phyloP scores from a whole-genome alignment of 2,113 vertebrate genomes.

The Gambusia affinis region DNA sequence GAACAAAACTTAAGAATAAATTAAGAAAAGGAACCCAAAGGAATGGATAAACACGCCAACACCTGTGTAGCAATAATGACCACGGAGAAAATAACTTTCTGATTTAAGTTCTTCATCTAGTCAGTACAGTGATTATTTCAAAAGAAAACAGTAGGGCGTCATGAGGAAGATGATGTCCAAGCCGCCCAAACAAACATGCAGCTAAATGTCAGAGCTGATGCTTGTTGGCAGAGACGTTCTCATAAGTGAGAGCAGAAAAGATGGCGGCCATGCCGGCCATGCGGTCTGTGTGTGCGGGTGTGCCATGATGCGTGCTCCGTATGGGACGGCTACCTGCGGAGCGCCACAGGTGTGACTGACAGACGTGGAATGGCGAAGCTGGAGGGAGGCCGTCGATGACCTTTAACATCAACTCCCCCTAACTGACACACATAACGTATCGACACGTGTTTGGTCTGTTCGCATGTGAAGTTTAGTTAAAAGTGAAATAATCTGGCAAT shows the following conservation, averaged over 20 bases:
- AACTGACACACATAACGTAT: constrained; percentile 11
- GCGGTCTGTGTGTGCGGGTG: constrained; percentile 7
- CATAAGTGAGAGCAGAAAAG: constrained; percentile 19
- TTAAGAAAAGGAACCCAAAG: too few relatives aligned
- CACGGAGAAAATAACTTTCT: too few relatives aligned
- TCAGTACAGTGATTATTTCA: neutral
- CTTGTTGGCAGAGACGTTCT: constrained; percentile 8
- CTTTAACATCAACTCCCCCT: constrained; percentile 49
- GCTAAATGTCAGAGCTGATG: constrained; percentile 37
- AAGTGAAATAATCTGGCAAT: too few relatives aligned
- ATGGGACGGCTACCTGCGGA: constrained; percentile 42
- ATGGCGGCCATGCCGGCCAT: neutral
- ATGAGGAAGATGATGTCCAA: neutral
- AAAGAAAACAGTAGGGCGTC: neutral
- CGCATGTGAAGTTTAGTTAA: neutral
- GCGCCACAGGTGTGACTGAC: constrained; percentile 60
- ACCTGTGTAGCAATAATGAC: too few relatives aligned
- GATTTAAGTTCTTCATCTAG: too few relatives aligned
- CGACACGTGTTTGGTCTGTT: neutral
- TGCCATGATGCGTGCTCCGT: constrained; percentile 19
- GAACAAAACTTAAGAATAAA: too few relatives aligned
- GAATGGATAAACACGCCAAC: too few relatives aligned
- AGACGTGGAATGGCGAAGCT: constrained; percentile 49
- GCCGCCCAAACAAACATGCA: constrained; percentile 19
- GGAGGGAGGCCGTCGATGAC: constrained; percentile 61